Evolutionary conservation across 2,113 vertebrate species (phyloP).

Genomic region (Marcusenius ussheri): DNA sequence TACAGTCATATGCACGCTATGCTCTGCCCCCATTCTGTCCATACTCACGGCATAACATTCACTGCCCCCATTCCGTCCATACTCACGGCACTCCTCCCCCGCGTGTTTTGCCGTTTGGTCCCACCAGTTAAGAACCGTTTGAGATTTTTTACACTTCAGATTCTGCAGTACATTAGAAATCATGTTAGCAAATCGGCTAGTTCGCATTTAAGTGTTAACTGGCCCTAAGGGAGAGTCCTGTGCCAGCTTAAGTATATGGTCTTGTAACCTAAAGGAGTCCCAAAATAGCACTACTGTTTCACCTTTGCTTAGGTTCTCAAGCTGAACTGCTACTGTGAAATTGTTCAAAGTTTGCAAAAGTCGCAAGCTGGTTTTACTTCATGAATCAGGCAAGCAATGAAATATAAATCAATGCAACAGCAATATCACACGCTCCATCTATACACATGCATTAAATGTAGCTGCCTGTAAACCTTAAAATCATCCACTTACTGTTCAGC

Average conservation of each 20-base stretch:
- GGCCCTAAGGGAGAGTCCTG: neutral
- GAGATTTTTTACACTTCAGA: neutral
- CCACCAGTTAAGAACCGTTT: neutral
- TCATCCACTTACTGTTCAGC: neutral
- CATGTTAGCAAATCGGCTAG: neutral
- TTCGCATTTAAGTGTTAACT: neutral
- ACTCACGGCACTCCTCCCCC: no score
- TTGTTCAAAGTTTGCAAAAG: neutral
- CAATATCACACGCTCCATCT: neutral
- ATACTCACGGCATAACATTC: neutral
- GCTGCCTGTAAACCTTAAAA: neutral
- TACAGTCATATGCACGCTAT: no score
- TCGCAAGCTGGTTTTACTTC: neutral
- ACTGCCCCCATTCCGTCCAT: neutral
- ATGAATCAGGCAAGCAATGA: neutral
- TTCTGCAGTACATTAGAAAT: neutral
- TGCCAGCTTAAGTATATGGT: neutral
- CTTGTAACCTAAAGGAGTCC: neutral
- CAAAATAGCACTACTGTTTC: neutral
- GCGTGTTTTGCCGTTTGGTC: no score
- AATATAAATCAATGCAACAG: slow-evolving; percentile 2
- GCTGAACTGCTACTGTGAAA: neutral
- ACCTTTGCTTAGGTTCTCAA: neutral
- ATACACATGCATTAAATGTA: neutral
- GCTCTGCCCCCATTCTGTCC: neutral